These are phyloP conservation scores for Triplophysa bombifrons DNA, from an alignment of 2,797 vertebrate species.

Conservation along the genomic window DNA sequence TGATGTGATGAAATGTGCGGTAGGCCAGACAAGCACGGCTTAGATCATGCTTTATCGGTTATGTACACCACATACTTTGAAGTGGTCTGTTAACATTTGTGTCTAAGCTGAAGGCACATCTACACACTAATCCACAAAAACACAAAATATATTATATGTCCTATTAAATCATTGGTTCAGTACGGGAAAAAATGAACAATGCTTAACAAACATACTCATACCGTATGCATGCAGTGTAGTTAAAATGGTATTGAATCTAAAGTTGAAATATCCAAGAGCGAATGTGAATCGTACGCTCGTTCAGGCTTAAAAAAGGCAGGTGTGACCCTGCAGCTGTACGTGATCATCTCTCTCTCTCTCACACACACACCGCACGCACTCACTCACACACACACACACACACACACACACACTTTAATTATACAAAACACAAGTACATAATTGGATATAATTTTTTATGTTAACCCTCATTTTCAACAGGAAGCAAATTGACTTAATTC, in stretches of 20 bases:
- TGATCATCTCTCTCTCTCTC: conserved; percentile 31
- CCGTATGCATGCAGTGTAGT: too few relatives aligned
- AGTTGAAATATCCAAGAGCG: conserved; percentile 1
- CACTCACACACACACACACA: not conserved
- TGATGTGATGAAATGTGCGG: not conserved
- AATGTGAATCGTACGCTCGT: not conserved
- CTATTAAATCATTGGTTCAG: not conserved
- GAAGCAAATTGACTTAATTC: conserved; percentile 5
- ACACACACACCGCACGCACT: too few relatives aligned
- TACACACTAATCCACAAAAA: not conserved
- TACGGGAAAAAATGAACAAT: not conserved
- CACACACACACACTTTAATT: conserved; percentile 6
- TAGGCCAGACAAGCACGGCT: not conserved
- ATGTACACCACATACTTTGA: not conserved
- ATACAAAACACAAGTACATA: conserved; percentile 39
- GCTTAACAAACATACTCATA: too few relatives aligned
- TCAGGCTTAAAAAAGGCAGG: conserved; percentile 27
- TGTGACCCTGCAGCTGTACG: conserved; percentile 37
- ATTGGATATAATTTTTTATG: conserved; percentile 39
- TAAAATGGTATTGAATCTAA: not conserved
- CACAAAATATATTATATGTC: not conserved
- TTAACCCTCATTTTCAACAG: conserved; percentile 22
- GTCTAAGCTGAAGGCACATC: not conserved
- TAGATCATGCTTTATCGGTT: not conserved
- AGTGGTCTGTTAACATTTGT: conserved; percentile 7